Evolutionary conservation across 1,140 invertebrate genomes (phyloP).

Genomic region (Asobara japonica): DNA sequence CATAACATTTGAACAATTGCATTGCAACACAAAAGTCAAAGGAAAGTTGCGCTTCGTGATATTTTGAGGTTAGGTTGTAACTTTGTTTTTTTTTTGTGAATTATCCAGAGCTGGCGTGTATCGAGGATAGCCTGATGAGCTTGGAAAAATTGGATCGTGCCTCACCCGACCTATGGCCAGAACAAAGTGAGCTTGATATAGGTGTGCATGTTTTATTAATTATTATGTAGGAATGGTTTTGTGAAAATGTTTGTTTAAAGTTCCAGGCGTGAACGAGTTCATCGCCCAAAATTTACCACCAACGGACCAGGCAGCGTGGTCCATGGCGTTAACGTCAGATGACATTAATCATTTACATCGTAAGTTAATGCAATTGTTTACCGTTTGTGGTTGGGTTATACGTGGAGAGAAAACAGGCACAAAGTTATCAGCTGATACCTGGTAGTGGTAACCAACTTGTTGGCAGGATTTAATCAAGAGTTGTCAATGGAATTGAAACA

Average conservation of each 20-base stretch:
- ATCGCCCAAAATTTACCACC: slow-evolving; percentile 63
- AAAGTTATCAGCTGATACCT: too few relatives aligned
- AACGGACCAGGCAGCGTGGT: slow-evolving; percentile 55
- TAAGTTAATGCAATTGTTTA: slow-evolving; percentile 46
- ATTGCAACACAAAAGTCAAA: background rate
- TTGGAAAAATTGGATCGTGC: slow-evolving; percentile 89
- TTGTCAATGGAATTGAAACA: too few relatives aligned
- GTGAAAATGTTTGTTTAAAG: slow-evolving; percentile 58
- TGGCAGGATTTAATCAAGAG: too few relatives aligned
- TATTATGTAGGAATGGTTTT: background rate
- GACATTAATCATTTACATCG: slow-evolving; percentile 63
- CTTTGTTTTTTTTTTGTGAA: background rate
- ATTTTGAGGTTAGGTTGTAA: slow-evolving; percentile 5
- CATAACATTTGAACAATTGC: background rate
- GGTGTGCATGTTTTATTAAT: slow-evolving; percentile 15
- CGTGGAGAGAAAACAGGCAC: too few relatives aligned
- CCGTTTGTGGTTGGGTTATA: too few relatives aligned
- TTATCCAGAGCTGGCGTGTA: slow-evolving; percentile 62
- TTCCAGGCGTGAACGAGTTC: slow-evolving; percentile 67
- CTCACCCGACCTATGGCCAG: slow-evolving; percentile 93
- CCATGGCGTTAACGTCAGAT: slow-evolving; percentile 53
- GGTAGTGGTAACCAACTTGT: too few relatives aligned
- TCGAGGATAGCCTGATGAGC: slow-evolving; percentile 80
- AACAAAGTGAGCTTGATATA: slow-evolving; percentile 79
- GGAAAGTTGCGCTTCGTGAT: background rate